Evolutionary conservation across 2,113 vertebrate species (phyloP).

Genomic region (Acanthisitta chloris): DNA sequence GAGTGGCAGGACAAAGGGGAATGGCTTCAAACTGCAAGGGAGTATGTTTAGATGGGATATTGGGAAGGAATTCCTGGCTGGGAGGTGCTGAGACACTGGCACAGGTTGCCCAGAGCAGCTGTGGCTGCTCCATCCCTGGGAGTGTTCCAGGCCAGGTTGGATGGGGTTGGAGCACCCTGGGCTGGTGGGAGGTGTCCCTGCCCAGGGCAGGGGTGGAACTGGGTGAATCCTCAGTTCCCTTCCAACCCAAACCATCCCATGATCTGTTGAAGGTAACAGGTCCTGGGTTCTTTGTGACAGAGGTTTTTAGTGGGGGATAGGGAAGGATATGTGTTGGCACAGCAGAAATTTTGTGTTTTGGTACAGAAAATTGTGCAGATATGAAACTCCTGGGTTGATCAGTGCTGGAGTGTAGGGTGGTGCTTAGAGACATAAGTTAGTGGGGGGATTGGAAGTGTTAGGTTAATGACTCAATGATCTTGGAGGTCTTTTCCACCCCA

Average conservation of each 20-base stretch:
- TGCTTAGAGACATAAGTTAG: too few species aligned
- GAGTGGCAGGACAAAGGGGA: background rate
- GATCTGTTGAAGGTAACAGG: rapidly evolving
- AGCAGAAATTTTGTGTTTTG: background rate
- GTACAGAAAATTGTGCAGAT: background rate
- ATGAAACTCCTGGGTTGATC: background rate
- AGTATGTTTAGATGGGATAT: background rate
- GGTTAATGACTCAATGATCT: too few species aligned
- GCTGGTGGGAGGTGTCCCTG: rapidly evolving
- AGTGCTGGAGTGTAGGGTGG: too few species aligned
- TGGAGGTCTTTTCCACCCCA: background rate
- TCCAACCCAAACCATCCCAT: too few species aligned
- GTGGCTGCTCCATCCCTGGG: background rate
- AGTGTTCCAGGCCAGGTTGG: background rate
- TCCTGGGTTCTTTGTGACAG: background rate
- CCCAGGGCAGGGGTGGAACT: background rate
- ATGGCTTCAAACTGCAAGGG: background rate
- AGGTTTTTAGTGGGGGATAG: background rate
- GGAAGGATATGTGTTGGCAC: too few species aligned
- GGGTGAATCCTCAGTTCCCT: too few species aligned
- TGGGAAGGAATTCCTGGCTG: background rate
- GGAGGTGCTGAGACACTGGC: rapidly evolving
- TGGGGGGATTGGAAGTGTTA: too few species aligned
- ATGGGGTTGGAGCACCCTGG: background rate
- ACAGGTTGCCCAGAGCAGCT: background rate